Evolutionary conservation across 53 echinoderm and acorn worm genomes (phyloP).

Genomic region (Zoroaster sp.): DNA sequence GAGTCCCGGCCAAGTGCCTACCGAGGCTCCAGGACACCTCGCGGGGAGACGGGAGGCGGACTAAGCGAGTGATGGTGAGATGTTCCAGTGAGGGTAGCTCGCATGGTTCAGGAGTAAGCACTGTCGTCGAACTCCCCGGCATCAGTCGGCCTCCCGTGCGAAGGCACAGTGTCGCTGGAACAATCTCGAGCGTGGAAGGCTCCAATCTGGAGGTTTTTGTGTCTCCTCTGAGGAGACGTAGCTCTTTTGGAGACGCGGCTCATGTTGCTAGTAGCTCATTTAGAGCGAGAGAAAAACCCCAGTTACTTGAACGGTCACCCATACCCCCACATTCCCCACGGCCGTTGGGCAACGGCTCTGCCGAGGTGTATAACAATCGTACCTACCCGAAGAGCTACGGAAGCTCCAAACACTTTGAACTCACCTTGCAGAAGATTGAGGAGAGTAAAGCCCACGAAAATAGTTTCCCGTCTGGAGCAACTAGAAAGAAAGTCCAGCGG

Average conservation of each 20-base stretch:
- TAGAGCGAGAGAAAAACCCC: constrained; percentile 10
- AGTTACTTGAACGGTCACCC: not conserved
- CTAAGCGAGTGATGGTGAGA: constrained; percentile 21
- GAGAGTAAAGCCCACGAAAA: constrained; percentile 31
- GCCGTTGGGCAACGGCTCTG: not conserved
- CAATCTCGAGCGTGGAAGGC: not conserved
- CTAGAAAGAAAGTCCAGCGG: not conserved
- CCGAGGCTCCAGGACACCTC: constrained; percentile 10
- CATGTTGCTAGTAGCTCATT: not conserved
- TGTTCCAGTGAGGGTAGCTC: not conserved
- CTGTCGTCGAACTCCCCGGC: constrained; percentile 48
- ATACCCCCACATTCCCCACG: constrained; percentile 46
- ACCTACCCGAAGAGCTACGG: constrained; percentile 13
- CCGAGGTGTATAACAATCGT: not conserved
- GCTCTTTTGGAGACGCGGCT: not conserved
- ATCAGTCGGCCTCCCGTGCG: not conserved
- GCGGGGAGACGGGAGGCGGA: constrained; percentile 8
- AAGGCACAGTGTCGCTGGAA: constrained; percentile 28
- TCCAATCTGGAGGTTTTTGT: constrained; percentile 35
- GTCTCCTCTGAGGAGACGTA: constrained; percentile 9
- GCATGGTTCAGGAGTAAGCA: not conserved
- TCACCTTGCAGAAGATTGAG: constrained; percentile 73
- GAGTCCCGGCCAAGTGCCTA: constrained; percentile 20
- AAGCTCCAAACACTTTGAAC: constrained; percentile 67
- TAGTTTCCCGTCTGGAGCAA: not conserved